A percentile compares a stretch with the other conserved stretches of the same genome.
phyloP scores from a whole-genome alignment of 1,140 invertebrate genomes.

The Phthorimaea operculella region DNA sequence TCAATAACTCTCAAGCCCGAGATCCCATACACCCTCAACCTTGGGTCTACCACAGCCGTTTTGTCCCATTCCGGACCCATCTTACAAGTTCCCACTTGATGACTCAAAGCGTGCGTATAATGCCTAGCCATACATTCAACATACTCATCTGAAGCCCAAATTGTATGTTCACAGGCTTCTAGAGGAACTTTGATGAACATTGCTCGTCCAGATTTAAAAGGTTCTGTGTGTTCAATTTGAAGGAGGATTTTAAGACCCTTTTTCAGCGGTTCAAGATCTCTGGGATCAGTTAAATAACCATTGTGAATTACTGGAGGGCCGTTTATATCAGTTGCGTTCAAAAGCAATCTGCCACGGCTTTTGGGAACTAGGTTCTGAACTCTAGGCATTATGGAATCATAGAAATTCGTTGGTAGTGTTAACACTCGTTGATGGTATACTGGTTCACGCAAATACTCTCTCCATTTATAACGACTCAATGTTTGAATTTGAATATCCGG shows the following conservation, averaged over 20 bases:
- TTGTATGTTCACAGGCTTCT: conserved; percentile 37
- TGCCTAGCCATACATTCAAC: conserved; percentile 1
- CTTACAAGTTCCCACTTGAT: conserved; percentile 6
- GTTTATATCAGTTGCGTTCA: conserved; percentile 63
- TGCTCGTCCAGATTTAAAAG: conserved; percentile 65
- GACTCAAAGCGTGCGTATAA: neutral
- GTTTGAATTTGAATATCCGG: conserved; percentile 2
- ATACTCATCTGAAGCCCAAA: conserved; percentile 3
- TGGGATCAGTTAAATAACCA: conserved; percentile 60
- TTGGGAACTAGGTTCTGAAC: conserved; percentile 67
- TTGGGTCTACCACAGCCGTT: conserved; percentile 76
- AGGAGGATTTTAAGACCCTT: conserved; percentile 65
- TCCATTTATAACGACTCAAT: neutral
- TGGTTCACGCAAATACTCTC: neutral
- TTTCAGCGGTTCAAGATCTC: conserved; percentile 44
- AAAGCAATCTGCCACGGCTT: conserved; percentile 60
- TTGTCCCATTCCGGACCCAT: neutral
- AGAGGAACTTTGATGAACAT: conserved; percentile 64
- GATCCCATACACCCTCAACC: conserved; percentile 76
- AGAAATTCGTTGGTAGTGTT: conserved; percentile 1
- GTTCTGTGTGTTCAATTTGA: conserved; percentile 58
- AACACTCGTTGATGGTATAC: neutral
- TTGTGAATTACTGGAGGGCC: conserved; percentile 70
- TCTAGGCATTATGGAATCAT: neutral
- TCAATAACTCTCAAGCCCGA: conserved; percentile 72